phyloP scores from a whole-genome alignment of 2,888 invertebrate genomes.

The Harmothoe impar region DNA sequence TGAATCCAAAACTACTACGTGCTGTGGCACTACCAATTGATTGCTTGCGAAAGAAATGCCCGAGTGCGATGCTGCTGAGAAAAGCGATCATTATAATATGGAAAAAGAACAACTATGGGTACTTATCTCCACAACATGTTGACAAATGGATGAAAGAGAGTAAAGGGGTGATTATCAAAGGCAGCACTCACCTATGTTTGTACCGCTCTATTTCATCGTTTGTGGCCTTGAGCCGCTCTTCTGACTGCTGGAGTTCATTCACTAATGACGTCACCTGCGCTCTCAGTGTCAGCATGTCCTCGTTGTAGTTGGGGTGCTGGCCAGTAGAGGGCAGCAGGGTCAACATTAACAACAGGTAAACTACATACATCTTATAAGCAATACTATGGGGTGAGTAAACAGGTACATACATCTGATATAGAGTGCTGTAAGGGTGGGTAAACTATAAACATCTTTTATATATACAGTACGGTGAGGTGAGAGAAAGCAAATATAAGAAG shows the following conservation, averaged over 20 bases:
- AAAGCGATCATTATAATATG: background rate
- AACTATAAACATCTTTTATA: too few species aligned
- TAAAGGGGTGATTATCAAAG: background rate
- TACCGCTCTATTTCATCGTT: slow-evolving; percentile 53
- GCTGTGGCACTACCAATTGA: background rate
- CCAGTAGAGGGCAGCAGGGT: background rate
- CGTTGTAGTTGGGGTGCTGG: slow-evolving; percentile 41
- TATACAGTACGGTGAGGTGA: too few species aligned
- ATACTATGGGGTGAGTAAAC: too few species aligned
- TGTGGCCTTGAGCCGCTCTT: slow-evolving; percentile 19
- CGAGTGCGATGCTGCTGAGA: background rate
- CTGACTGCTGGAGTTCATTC: background rate
- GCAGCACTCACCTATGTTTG: slow-evolving; percentile 43
- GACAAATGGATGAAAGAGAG: background rate
- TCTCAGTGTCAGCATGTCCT: slow-evolving; percentile 21
- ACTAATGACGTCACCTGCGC: slow-evolving; percentile 51
- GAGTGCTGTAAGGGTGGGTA: too few species aligned
- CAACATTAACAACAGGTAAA: too few species aligned
- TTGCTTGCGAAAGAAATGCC: background rate
- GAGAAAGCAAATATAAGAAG: too few species aligned
- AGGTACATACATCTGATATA: too few species aligned
- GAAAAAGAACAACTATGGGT: too few species aligned
- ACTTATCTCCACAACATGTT: background rate
- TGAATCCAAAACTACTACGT: background rate
- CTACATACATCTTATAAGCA: too few species aligned